phyloP scores from a whole-genome alignment of 2,797 vertebrate species.

The Acrossocheilus wenchowensis region DNA sequence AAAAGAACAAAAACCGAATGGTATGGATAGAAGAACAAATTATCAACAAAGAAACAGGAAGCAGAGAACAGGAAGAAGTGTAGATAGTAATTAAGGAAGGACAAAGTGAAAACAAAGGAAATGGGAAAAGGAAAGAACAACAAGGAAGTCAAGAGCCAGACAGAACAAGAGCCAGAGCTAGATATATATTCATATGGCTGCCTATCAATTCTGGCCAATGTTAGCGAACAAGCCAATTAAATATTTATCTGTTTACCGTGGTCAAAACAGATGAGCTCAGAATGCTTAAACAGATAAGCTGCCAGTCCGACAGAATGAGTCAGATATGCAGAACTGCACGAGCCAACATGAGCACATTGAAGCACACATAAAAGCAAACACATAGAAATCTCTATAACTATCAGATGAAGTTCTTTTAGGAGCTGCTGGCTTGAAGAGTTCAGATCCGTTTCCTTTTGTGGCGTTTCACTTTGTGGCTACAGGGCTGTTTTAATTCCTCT shows the following conservation, averaged over 20 bases:
- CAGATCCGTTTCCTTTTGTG: neutral
- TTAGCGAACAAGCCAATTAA: slow-evolving; percentile 41
- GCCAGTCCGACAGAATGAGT: slow-evolving; percentile 32
- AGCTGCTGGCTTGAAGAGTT: slow-evolving; percentile 2
- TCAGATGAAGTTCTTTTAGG: slow-evolving; percentile 4
- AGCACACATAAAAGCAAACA: slow-evolving; percentile 27
- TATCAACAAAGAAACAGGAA: neutral
- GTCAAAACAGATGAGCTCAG: slow-evolving; percentile 42
- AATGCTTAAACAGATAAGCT: slow-evolving; percentile 44
- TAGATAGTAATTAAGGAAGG: neutral
- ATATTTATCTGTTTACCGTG: slow-evolving; percentile 53
- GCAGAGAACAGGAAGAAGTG: too few species aligned
- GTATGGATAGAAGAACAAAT: neutral
- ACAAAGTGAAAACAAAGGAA: neutral
- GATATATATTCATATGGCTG: slow-evolving; percentile 7
- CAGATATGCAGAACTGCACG: neutral
- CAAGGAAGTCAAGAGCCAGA: neutral
- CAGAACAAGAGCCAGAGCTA: neutral
- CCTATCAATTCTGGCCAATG: slow-evolving; percentile 23
- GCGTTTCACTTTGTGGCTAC: neutral
- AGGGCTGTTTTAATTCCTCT: slow-evolving; percentile 12
- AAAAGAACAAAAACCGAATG: neutral
- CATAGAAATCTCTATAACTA: neutral
- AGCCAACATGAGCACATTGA: slow-evolving; percentile 21
- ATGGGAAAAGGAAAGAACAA: neutral